Conservation (phyloP, 2,113 vertebrate species). For the Otocyon megalotis region DNA sequence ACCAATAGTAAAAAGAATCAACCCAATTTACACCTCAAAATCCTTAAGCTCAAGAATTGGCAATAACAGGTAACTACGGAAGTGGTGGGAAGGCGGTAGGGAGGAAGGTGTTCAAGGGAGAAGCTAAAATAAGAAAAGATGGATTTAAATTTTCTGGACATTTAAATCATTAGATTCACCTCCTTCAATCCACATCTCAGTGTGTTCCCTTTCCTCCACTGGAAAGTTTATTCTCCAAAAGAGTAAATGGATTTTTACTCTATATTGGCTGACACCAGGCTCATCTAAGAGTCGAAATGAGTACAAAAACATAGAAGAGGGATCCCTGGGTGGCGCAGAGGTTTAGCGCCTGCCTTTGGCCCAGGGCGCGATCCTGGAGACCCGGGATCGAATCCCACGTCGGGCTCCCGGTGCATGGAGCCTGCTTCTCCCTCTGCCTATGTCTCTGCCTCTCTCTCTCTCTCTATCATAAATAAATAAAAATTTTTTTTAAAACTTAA, state of each 20-base stretch:
- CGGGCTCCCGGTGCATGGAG: too few relatives aligned
- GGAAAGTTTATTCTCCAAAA: neutral
- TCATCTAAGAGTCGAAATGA: neutral
- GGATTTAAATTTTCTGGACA: neutral
- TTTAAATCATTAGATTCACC: neutral
- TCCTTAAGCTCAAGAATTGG: neutral
- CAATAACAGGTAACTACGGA: neutral
- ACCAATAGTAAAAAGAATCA: neutral
- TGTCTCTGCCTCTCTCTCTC: too few relatives aligned
- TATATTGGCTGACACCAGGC: neutral
- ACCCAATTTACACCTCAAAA: constrained; percentile 13
- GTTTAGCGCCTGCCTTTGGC: too few relatives aligned
- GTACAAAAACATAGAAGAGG: neutral
- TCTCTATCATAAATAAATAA: too few relatives aligned
- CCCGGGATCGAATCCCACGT: too few relatives aligned
- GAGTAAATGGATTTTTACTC: neutral
- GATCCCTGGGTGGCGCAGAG: too few relatives aligned
- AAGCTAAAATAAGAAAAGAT: neutral
- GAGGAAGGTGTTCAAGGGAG: neutral
- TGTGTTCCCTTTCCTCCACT: neutral
- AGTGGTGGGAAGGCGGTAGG: neutral
- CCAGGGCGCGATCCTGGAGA: too few relatives aligned
- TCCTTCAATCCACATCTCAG: neutral
- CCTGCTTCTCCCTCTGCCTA: too few relatives aligned
- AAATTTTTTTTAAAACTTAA: too few relatives aligned